A percentile compares a stretch with the other conserved stretches of the same genome.
These are phyloP conservation scores for Odocoileus hemionus DNA, from an alignment of 2,113 vertebrate genomes.

Conservation along the genomic window DNA sequence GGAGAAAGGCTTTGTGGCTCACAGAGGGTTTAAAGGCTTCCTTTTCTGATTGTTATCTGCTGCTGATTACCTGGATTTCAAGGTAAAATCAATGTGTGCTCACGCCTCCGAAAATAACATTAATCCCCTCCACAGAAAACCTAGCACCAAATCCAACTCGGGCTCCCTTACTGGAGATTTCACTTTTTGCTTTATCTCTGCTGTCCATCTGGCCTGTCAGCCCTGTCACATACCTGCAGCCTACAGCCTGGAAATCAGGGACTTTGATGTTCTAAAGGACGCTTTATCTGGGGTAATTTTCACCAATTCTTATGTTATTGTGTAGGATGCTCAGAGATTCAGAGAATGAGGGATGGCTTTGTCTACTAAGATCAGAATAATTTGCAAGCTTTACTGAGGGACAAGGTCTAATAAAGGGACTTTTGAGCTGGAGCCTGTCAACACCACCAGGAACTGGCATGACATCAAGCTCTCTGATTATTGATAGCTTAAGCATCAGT, in stretches of 20 bases:
- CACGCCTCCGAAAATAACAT: conserved; percentile 32
- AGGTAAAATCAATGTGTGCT: conserved; percentile 60
- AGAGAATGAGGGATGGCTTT: conserved; percentile 87
- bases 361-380: conserved; percentile 92
- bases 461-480: conserved; percentile 78
- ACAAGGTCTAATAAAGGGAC: conserved; percentile 87
- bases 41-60: neutral
- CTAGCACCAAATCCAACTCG: conserved; percentile 59
- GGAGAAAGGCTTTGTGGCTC: neutral
- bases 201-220: conserved; percentile 83
- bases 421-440: conserved; percentile 88
- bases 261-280: conserved; percentile 91
- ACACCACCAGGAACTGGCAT: conserved; percentile 72
- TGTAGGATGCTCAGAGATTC: conserved; percentile 82
- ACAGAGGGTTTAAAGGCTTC: neutral
- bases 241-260: conserved; percentile 81
- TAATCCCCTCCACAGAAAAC: conserved; percentile 68
- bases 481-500: conserved; percentile 75
- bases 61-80: conserved; percentile 46
- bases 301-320: conserved; percentile 85
- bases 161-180: conserved; percentile 66
- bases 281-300: conserved; percentile 88
- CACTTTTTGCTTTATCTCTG: conserved; percentile 82
- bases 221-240: conserved; percentile 80
- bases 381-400: conserved; percentile 89